Evolutionary conservation across 2,888 invertebrate genomes (phyloP), one percentile per base, ranked within the genome.

Genomic region (Stegophylla sp.): DNA sequence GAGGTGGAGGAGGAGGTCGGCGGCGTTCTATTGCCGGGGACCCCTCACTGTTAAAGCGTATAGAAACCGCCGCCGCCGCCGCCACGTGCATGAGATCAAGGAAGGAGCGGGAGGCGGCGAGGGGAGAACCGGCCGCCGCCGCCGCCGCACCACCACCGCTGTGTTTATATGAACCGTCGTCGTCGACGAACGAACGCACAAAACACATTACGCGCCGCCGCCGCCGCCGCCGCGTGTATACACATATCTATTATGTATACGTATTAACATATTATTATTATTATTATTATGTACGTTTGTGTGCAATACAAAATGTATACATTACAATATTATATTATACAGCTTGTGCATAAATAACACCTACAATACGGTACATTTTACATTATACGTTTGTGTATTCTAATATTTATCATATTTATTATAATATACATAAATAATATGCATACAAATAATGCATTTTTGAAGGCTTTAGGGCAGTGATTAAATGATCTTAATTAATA

Each of bases 51-150:
- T 23, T 4, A 4, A 59, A 23, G 23, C 17, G 13, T 20, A 23
- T 28, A 63, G 41, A 74, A 63, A 74, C 61, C 74, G 43, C 48
- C 43, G 41, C 17, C 56, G 43, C 41, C 17, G 53, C 43, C 41
- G 34, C 53, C 59, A 59, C 72, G 72, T 59, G 59, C 26, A 59
- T n/a, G 43, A 23, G n/a, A 43, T 26, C 7, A 73, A 23, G 10
- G 56, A 26, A 26, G 41, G 41, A 17, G n/a, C 28, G 23, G 12
- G 53, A 5, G n/a, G 34, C 20, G 15, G 41, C 28, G 17, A 20
- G 15, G 13, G 59, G 26, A 56, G 59, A 72, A 73, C 12, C 63
- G 26, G 20, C 26, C 51, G 9, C 34, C 51, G 51, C 13, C 34
- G 69, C 69, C 72, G 56, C 23, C 41, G 56, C 41, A 41, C 13